Evolutionary conservation across 2,888 invertebrate species (phyloP), one percentile per base, ranked within the genome.

Genomic region (Marronus borbonicus): DNA sequence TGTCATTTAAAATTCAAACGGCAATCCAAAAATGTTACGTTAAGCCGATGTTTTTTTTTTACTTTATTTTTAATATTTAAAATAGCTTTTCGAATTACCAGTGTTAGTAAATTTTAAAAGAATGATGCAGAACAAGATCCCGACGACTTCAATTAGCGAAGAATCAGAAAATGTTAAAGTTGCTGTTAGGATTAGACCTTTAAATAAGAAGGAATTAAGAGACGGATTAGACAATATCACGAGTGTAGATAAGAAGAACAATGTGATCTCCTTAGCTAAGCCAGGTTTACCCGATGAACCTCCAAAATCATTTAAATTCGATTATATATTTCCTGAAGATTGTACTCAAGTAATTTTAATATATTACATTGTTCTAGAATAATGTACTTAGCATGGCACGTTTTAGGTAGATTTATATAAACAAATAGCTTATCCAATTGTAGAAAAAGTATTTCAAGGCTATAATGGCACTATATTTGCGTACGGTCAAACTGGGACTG

Each of bases 151-250:
- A 55, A 17, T 20, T 55, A n/a, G 20, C n/a, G 55, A 55, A 17
- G 85, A 86, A 83, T 82, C 84, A 20, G 98, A 99, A 90, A 98
- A 98, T 92, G 98, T 99, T 60, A 93, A 96, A 70, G 99, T 99
- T 74, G 97, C 97, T 78, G 97, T 99, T 17, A 92, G 99, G 75
- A 95, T 98, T 81, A 93, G 99, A 70, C 99, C 99, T 0, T 91
- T 98, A 89, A 98, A 95, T 88, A 93, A 94, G 86, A 93, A 93
- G 83, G 99, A 99, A 90, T 90, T 92, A 83, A 90, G 92, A 77
- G 92, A 93, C 77, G 93, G 93, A 14, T 92, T 94, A 75, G 91
- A 92, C 84, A 92, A 92, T 86, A 93, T 96, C 80, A 93, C 97
- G 0, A 91, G 93, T 50, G 94, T 97, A 82, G 95, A 96, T 85